Base-by-base conservation (phyloP, 2,113 vertebrate genomes). In the Oncorhynchus kisutch region DNA sequence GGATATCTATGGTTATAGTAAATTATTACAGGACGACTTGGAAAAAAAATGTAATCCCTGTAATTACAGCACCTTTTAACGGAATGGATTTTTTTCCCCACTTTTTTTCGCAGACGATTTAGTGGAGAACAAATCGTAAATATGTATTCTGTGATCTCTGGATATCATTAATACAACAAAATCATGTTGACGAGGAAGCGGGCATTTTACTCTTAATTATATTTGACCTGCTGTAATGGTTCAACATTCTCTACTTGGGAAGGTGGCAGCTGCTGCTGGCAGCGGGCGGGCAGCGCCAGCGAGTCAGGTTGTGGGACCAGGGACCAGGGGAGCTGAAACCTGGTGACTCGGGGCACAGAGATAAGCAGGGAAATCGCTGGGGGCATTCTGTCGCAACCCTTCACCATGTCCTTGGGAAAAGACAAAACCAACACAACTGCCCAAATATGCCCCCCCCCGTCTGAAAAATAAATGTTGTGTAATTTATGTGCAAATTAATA, bases 401-500 rank as follows among this genome's bases (percentile, higher is more conserved):
- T 76, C 24, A 2, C 45, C 67, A 72, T 72, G 62, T 68, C 59
- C 31, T 31, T 18, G 60, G 24, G 74, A 31, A 78, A 73, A 76
- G 48, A 79, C 59, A 64, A 85, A 81, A 80, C 34, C 5, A 34
- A 34, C 34, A 70, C 31, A 67, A 29, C 59, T 24, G 51, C 51
- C 18, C 31, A 64, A 29, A 25, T 20, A 72, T 54, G 25, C 20
- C 1, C 11, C 34, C 16, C 54, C 71, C 64, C 29, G 57, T 59
- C 82, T 71, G 70, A 88, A 88, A 90, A 91, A 91, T 92, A 92
- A 90, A 92, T 85, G 78, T 81, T 5, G 66, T 88, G 90, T 92
- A 94, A 96, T 92, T 92, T 91, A 89, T 84, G 87, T 87, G 72
- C 85, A 91, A 86, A 91, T 94, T 91, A 94, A 86, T 49, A 71